Conservation (phyloP, 37 sponge, comb jelly and placozoan species). For the Ianthella basta region DNA sequence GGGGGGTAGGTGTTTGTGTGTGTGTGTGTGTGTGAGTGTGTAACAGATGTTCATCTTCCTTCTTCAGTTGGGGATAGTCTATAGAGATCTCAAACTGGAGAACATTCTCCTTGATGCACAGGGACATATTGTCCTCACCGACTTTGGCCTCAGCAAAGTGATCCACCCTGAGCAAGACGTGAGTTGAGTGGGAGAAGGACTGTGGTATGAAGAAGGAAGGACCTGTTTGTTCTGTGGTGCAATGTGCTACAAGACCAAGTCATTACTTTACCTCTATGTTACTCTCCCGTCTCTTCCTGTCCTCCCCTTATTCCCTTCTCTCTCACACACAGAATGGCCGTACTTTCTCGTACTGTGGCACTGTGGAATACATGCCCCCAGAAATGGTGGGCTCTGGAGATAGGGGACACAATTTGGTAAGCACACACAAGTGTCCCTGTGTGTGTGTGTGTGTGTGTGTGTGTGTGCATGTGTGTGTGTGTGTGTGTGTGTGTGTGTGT, state of each 20-base stretch:
- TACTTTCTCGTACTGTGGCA: conserved; percentile 96
- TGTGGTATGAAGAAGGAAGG: not conserved
- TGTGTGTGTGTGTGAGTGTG: too few relatives aligned
- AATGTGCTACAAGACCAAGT: not conserved
- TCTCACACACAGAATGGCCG: conserved; percentile 36
- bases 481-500: too few relatives aligned
- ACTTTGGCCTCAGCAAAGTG: conserved; percentile 96
- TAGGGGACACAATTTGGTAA: conserved; percentile 16
- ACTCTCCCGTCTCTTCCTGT: conserved; percentile 8
- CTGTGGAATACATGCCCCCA: conserved; percentile 99
- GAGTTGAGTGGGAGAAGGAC: not conserved
- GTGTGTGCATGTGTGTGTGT: too few relatives aligned
- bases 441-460: too few relatives aligned
- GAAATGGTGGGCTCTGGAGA: conserved; percentile 72
- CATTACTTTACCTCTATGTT: not conserved
- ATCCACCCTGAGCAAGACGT: conserved; percentile 66
- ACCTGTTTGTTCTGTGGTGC: not conserved
- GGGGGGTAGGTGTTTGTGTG: too few relatives aligned
- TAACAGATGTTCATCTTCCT: too few relatives aligned
- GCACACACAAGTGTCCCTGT: not conserved
- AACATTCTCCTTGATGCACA: conserved; percentile 91
- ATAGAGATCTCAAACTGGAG: conserved; percentile 96
- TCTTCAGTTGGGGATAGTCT: conserved; percentile 88
- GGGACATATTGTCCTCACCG: conserved; percentile 94
- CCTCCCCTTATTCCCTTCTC: not conserved